Conservation (phyloP, 1,140 invertebrate genomes). For the Aplysia californica region DNA sequence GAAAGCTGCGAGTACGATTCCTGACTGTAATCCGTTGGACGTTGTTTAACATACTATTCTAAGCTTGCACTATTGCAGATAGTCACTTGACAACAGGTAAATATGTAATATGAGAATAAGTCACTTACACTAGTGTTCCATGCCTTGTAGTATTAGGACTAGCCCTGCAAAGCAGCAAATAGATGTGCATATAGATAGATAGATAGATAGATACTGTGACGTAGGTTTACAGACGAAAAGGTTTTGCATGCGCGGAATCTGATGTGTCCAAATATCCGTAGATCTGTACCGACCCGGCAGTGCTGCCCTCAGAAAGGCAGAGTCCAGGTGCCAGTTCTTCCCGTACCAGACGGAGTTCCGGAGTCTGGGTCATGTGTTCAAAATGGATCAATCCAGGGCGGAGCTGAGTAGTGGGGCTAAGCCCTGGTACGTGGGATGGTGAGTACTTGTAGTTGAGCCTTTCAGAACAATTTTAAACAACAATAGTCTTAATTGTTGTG, state of each 20-base stretch:
- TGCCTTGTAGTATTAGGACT: background rate
- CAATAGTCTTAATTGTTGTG: no score
- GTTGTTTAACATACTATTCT: no score
- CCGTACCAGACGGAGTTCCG: constrained; percentile 89
- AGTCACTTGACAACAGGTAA: background rate
- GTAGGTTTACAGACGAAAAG: background rate
- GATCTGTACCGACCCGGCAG: background rate
- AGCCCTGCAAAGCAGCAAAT: no score
- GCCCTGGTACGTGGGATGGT: constrained; percentile 95
- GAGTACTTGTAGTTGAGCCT: no score
- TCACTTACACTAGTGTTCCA: background rate
- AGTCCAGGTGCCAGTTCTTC: constrained; percentile 85
- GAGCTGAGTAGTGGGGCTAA: constrained; percentile 74
- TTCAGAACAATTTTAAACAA: no score
- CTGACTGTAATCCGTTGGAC: background rate
- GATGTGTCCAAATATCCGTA: background rate
- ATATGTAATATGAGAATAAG: background rate
- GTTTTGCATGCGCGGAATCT: background rate
- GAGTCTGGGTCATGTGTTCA: constrained; percentile 81
- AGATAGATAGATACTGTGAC: background rate
- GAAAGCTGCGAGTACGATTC: background rate
- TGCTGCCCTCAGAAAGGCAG: background rate
- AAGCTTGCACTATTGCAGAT: no score
- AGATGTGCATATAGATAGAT: background rate
- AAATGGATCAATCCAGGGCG: constrained; percentile 75